phyloP scores from a whole-genome alignment of 1,140 invertebrate genomes.

The Maconellicoccus hirsutus region DNA sequence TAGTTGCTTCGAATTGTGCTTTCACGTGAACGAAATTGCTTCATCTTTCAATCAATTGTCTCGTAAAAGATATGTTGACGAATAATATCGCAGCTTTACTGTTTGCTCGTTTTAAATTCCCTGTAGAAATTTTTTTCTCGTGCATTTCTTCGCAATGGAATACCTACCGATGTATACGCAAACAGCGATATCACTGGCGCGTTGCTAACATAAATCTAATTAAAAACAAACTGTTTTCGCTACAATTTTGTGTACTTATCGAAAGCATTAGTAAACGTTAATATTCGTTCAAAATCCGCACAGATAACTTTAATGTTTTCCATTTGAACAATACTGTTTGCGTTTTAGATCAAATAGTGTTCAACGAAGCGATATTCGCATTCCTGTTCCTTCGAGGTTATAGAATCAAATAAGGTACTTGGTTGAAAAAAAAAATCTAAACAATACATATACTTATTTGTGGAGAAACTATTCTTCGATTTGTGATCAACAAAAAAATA shows the following conservation, averaged over 20 bases:
- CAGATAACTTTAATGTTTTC: conserved; percentile 20
- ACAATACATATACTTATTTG: neutral
- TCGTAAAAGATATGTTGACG: no score
- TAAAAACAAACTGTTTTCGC: conserved; percentile 22
- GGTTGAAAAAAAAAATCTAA: neutral
- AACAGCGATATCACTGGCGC: conserved; percentile 10
- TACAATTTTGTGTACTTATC: conserved; percentile 22
- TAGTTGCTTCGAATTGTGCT: no score
- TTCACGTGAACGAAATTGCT: no score
- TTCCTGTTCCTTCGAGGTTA: neutral
- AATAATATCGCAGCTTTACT: neutral
- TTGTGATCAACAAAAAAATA: neutral
- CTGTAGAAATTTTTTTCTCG: neutral
- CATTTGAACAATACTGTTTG: conserved; percentile 19
- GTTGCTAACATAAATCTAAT: conserved; percentile 17
- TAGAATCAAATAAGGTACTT: conserved; percentile 4
- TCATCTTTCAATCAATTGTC: no score
- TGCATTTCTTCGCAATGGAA: neutral
- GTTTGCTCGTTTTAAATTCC: neutral
- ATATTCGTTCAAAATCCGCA: conserved; percentile 14
- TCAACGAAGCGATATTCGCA: conserved; percentile 2
- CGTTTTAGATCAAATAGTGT: conserved; percentile 18
- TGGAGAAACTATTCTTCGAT: neutral
- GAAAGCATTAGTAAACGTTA: conserved; percentile 21
- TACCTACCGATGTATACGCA: conserved; percentile 9